phyloP scores from a whole-genome alignment of 2,797 vertebrate species.

The Orientallactaga sibirica region DNA sequence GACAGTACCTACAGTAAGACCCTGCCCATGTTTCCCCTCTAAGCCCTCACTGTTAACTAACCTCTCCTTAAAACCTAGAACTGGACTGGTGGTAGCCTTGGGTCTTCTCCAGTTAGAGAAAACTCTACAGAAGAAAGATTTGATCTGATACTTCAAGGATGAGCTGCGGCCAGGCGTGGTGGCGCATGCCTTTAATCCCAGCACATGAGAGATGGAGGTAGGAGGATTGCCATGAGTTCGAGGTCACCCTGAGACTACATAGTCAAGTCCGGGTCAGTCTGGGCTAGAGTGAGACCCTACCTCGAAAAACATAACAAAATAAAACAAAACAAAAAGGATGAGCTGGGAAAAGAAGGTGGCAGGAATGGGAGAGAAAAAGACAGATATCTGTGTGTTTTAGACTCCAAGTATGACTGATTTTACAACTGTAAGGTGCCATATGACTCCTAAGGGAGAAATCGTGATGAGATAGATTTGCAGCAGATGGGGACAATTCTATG shows the following conservation, averaged over 20 bases:
- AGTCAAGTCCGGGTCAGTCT: too few relatives aligned
- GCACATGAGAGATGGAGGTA: too few relatives aligned
- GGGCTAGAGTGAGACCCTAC: too few relatives aligned
- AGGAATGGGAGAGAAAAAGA: background rate
- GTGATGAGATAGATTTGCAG: background rate
- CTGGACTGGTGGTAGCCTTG: background rate
- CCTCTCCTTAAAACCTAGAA: background rate
- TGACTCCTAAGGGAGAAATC: slow-evolving; percentile 4
- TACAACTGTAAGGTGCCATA: background rate
- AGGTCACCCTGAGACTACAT: too few relatives aligned
- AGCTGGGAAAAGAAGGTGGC: background rate
- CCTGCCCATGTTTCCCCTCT: background rate
- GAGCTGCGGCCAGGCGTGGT: too few relatives aligned
- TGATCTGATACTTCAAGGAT: background rate
- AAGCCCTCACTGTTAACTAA: background rate
- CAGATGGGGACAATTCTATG: background rate
- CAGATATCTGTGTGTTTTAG: background rate
- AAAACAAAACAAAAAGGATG: too few relatives aligned
- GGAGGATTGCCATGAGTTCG: too few relatives aligned
- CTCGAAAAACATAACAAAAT: too few relatives aligned
- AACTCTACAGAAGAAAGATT: background rate
- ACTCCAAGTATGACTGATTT: background rate
- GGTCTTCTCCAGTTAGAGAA: background rate
- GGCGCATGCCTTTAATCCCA: too few relatives aligned
- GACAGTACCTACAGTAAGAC: background rate